These are phyloP conservation scores for Thamnophis elegans DNA, from an alignment of 2,797 vertebrate genomes.

Conservation along the genomic window DNA sequence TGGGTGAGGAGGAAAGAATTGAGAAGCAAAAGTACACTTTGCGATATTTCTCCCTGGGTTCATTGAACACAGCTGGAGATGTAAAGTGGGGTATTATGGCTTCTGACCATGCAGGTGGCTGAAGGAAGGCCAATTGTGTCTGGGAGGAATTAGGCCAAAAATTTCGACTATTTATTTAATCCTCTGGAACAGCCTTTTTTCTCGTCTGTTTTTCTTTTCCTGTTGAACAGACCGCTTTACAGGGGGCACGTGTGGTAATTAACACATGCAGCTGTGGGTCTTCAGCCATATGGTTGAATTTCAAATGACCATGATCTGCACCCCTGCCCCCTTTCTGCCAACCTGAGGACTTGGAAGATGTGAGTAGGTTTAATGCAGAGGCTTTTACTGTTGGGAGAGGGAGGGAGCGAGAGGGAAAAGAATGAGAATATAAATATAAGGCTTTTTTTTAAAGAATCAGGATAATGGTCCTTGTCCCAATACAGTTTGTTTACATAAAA, in stretches of 20 bases:
- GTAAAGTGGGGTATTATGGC: slow-evolving; percentile 45
- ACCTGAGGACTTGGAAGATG: slow-evolving; percentile 57
- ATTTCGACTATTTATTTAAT: slow-evolving; percentile 77
- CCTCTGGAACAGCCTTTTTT: slow-evolving; percentile 70
- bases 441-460: not conserved
- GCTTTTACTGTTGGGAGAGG: slow-evolving; percentile 25
- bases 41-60: slow-evolving; percentile 33
- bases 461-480: not conserved
- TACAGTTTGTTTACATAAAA: not conserved
- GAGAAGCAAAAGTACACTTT: slow-evolving; percentile 36
- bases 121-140: slow-evolving; percentile 57
- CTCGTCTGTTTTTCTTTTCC: slow-evolving; percentile 72
- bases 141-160: slow-evolving; percentile 69
- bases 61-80: slow-evolving; percentile 34
- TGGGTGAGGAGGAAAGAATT: slow-evolving; percentile 51
- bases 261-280: slow-evolving; percentile 73
- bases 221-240: slow-evolving; percentile 74
- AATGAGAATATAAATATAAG: not conserved
- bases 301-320: slow-evolving; percentile 74
- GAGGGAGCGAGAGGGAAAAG: slow-evolving; percentile 28
- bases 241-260: slow-evolving; percentile 77
- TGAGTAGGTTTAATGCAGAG: slow-evolving; percentile 49
- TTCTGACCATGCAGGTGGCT: slow-evolving; percentile 57
- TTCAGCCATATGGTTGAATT: slow-evolving; percentile 74
- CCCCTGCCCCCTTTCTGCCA: slow-evolving; percentile 51